Evolutionary conservation across 2,113 vertebrate genomes (phyloP).

Genomic region (Natator depressus): DNA sequence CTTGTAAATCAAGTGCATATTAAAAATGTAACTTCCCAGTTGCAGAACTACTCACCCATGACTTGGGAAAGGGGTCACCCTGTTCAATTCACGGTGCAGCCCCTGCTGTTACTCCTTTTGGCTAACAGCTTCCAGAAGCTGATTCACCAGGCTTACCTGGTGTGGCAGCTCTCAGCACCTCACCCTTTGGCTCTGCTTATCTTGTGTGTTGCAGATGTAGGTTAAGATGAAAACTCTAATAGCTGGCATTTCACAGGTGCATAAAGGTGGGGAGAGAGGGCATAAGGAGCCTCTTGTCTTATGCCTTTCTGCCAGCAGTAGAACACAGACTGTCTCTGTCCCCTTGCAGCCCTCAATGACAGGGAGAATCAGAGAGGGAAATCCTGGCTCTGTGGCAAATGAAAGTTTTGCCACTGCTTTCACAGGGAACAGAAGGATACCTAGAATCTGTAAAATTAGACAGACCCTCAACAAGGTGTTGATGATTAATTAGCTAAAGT

Average conservation of each 20-base stretch:
- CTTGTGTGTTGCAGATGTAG: not conserved
- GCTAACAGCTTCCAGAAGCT: not conserved
- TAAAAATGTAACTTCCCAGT: not conserved
- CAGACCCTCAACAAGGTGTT: not conserved
- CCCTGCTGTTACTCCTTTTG: not conserved
- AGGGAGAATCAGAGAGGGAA: not conserved
- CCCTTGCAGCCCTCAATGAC: accelerated
- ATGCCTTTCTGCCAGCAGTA: accelerated
- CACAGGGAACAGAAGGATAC: accelerated
- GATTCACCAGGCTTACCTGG: not conserved
- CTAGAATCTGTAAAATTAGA: accelerated
- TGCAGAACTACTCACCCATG: not conserved
- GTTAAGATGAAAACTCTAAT: not conserved
- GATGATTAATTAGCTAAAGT: not conserved
- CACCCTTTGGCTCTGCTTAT: not conserved
- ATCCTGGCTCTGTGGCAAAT: accelerated
- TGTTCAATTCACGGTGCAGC: not conserved
- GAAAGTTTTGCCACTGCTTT: accelerated
- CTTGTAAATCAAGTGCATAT: not conserved
- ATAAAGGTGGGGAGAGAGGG: accelerated
- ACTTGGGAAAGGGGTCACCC: not conserved
- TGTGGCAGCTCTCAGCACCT: not conserved
- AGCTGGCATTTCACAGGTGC: accelerated
- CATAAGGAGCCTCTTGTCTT: not conserved
- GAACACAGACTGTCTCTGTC: not conserved